phyloP scores from a whole-genome alignment of 2,888 invertebrate species.

The Amphipyra berbera region DNA sequence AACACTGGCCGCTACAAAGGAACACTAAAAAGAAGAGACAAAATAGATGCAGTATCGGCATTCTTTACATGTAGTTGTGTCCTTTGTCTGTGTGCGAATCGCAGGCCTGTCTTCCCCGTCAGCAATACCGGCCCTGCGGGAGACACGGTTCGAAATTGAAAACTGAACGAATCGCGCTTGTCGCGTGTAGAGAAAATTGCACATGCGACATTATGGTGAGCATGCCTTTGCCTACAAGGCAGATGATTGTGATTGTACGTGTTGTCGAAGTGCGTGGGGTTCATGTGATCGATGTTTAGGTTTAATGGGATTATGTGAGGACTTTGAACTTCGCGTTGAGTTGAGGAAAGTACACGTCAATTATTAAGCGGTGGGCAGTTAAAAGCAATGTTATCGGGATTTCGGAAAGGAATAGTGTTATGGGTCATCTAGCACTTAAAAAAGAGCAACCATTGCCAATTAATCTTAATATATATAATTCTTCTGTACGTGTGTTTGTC shows the following conservation, averaged over 20 bases:
- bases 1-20: constrained; percentile 18
- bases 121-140: constrained; percentile 61
- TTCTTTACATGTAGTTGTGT: constrained; percentile 2
- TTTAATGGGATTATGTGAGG: background rate
- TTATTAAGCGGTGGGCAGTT: no score
- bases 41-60: constrained; percentile 23
- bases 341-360: no score
- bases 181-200: constrained; percentile 46
- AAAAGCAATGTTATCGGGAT: no score
- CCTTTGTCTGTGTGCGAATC: constrained; percentile 14
- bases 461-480: no score
- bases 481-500: no score
- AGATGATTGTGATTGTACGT: constrained; percentile 19
- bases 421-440: no score
- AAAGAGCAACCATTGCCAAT: no score
- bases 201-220: constrained; percentile 38
- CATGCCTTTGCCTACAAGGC: constrained; percentile 19
- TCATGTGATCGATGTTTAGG: constrained; percentile 1
- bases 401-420: no score
- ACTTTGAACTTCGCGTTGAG: no score
- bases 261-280: constrained; percentile 2
- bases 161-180: constrained; percentile 66
- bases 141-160: constrained; percentile 70
- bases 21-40: constrained; percentile 17
- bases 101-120: constrained; percentile 56